Evolutionary conservation across 2,113 vertebrate genomes (phyloP), one percentile per base, ranked within the genome.

Genomic region (Paraplagusia blochii): DNA sequence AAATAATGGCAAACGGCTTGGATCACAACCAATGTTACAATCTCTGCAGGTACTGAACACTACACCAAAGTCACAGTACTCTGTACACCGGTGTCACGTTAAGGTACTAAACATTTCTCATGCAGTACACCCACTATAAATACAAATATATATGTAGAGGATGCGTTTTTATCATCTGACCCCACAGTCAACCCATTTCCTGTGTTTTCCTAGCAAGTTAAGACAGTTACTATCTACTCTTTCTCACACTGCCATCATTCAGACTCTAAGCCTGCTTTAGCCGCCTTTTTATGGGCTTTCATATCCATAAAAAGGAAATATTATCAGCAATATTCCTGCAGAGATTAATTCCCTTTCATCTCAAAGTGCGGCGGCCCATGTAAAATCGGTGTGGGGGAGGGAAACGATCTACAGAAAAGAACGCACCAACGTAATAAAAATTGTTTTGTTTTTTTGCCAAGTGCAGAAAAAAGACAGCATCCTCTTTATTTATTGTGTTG

Each of bases 401-500:
- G 34, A 61, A 53, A 38, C 22, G 34, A 18, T 11, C 36, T 56
- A 64, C 19, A 56, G 12, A 38, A 74, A 73, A 53, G 44, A 77
- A 64, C 67, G 63, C 44, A 33, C 63, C 64, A 66, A 66, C 18
- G 13, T 77, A 61, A 81, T 38, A 9, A 75, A 73, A 71, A 49
- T 45, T 43, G 44, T 16, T 7, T 45, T 46, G 44, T 16, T 7
- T 11, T 10, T 58, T 15, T 44, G 44, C 18, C 63, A 67, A 52
- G 15, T 53, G 22, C 66, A 18, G 4, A 10, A 39, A 15, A 35
- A 12, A 44, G 35, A 44, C 18, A 58, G 48, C 66, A 50, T 62
- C 59, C 56, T 63, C 76, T 66, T 70, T 61, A 77, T 73, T 79
- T 64, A 73, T 59, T 76, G 72, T 82, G 66, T 60, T 66, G 61